phyloP scores from a whole-genome alignment of 2,797 vertebrate genomes.

The Chaetophractus vellerosus region DNA sequence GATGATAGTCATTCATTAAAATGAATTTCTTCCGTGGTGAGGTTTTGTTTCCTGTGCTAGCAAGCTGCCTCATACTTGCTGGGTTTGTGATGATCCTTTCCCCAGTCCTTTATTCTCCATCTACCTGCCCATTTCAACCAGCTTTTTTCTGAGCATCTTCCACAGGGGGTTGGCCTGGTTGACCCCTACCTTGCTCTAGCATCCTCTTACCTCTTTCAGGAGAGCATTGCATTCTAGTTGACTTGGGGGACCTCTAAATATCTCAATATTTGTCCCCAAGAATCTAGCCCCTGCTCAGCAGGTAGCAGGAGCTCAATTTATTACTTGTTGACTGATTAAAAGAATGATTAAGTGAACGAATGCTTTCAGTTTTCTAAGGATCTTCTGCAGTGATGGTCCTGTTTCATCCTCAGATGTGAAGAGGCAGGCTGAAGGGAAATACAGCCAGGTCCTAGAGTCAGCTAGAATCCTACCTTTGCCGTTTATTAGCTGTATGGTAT shows the following conservation, averaged over 20 bases:
- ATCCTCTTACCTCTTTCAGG: background rate
- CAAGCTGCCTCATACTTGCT: background rate
- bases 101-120: background rate
- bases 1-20: conserved; percentile 20
- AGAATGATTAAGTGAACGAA: conserved; percentile 21
- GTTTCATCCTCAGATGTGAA: background rate
- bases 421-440: background rate
- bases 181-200: background rate
- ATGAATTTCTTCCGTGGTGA: background rate
- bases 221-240: background rate
- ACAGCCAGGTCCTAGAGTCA: background rate
- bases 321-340: background rate
- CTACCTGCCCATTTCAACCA: background rate
- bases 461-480: background rate
- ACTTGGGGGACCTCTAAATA: background rate
- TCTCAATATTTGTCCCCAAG: background rate
- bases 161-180: background rate
- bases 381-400: background rate
- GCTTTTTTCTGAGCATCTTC: background rate
- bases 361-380: background rate
- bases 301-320: background rate
- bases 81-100: background rate
- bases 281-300: background rate
- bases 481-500: background rate
- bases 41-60: background rate